Evolutionary conservation across 2,888 invertebrate genomes (phyloP).

Genomic region (Coremacera marginata): DNA sequence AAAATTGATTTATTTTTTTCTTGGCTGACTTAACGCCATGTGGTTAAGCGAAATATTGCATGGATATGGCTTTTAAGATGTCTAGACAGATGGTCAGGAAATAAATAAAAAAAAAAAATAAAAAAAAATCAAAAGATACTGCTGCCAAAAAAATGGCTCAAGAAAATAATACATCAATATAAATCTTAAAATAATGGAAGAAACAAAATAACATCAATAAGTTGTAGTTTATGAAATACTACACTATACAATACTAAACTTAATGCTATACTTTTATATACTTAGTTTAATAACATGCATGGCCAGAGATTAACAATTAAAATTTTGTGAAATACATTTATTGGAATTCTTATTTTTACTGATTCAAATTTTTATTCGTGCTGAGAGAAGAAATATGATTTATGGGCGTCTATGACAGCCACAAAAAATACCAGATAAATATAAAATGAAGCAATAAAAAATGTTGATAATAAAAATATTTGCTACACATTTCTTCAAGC

Average conservation of each 20-base stretch:
- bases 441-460: neutral
- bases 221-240: neutral
- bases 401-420: neutral
- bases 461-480: neutral
- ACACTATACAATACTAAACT: too few relatives aligned
- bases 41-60: conserved; percentile 3
- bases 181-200: too few relatives aligned
- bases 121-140: neutral
- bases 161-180: neutral
- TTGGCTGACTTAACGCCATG: conserved; percentile 9
- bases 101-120: neutral
- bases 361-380: neutral
- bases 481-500: too few relatives aligned
- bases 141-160: too few relatives aligned
- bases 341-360: neutral
- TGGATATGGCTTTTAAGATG: conserved; percentile 20
- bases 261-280: too few relatives aligned
- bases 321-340: neutral
- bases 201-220: neutral
- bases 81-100: conserved; percentile 32
- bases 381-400: neutral
- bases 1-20: neutral
- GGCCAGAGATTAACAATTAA: too few relatives aligned
- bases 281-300: neutral
- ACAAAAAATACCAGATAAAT: neutral